phyloP scores from a whole-genome alignment of 1,140 invertebrate genomes.

The Arctopsyche grandis region DNA sequence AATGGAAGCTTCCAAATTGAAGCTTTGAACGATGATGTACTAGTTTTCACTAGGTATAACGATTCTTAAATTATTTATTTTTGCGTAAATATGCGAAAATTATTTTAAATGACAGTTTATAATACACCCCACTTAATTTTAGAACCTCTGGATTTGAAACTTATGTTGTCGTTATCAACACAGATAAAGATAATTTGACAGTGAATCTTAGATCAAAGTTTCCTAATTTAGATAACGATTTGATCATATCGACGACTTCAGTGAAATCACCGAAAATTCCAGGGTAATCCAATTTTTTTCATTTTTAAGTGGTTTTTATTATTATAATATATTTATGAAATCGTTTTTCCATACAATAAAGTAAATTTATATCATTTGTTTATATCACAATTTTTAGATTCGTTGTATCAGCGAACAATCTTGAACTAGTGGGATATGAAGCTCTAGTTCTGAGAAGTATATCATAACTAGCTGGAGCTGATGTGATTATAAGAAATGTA shows the following conservation, averaged over 20 bases:
- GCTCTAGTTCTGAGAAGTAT: constrained; percentile 20
- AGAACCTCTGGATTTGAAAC: neutral
- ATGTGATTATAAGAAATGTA: too few species aligned
- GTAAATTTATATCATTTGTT: too few species aligned
- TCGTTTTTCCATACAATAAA: too few species aligned
- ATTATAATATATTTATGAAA: neutral
- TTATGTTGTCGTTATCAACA: constrained; percentile 7
- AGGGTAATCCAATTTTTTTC: constrained; percentile 25
- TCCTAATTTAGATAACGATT: neutral
- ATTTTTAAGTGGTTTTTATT: neutral
- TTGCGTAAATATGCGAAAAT: too few species aligned
- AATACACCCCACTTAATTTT: too few species aligned
- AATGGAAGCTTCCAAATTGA: constrained; percentile 25
- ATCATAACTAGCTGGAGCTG: neutral
- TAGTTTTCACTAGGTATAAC: constrained; percentile 33
- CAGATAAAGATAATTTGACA: neutral
- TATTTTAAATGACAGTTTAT: too few species aligned
- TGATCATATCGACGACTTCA: neutral
- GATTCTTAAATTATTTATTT: too few species aligned
- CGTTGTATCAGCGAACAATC: neutral
- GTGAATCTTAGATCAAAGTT: neutral
- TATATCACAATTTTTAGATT: constrained; percentile 15
- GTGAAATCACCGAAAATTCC: neutral
- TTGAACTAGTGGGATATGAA: constrained; percentile 22
- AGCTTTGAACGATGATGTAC: constrained; percentile 18